Evolutionary conservation across 2,797 vertebrate genomes (phyloP).

Genomic region (Labeo calbasu): DNA sequence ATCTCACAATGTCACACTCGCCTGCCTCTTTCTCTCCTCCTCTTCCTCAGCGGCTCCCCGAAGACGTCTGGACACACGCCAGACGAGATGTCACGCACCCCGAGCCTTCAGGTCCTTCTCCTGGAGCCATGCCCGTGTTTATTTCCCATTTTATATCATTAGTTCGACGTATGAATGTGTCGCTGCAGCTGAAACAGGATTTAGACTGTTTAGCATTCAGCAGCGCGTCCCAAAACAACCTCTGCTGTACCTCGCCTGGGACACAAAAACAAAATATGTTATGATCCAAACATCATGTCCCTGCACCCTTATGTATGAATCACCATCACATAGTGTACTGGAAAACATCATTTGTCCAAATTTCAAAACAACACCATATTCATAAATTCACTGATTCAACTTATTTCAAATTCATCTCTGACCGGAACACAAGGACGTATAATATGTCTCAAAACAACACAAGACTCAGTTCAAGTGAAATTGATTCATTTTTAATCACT

Average conservation of each 20-base stretch:
- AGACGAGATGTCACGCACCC: constrained; percentile 10
- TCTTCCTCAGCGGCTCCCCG: constrained; percentile 18
- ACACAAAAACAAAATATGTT: constrained; percentile 19
- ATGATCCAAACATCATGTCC: constrained; percentile 3
- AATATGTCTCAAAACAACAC: background rate
- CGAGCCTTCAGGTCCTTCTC: constrained; percentile 23
- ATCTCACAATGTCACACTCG: constrained; percentile 34
- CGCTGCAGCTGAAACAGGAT: background rate
- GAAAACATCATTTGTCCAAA: constrained; percentile 6
- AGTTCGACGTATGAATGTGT: constrained; percentile 17
- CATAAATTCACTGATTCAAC: background rate
- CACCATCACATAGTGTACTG: background rate
- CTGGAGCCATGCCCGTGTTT: constrained; percentile 8
- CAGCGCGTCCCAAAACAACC: constrained; percentile 25
- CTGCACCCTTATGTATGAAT: background rate
- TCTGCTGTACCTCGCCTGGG: constrained; percentile 5
- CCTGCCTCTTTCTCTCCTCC: constrained; percentile 16
- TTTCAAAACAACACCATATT: background rate
- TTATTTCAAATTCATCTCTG: background rate
- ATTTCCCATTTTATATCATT: constrained; percentile 17
- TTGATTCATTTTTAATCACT: background rate
- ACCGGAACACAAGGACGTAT: background rate
- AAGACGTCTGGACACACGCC: background rate
- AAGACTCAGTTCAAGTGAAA: background rate
- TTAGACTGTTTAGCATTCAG: constrained; percentile 39